These are phyloP conservation scores for Hypsibius dujardini DNA, from an alignment of 1,140 invertebrate species.

Conservation along the genomic window DNA sequence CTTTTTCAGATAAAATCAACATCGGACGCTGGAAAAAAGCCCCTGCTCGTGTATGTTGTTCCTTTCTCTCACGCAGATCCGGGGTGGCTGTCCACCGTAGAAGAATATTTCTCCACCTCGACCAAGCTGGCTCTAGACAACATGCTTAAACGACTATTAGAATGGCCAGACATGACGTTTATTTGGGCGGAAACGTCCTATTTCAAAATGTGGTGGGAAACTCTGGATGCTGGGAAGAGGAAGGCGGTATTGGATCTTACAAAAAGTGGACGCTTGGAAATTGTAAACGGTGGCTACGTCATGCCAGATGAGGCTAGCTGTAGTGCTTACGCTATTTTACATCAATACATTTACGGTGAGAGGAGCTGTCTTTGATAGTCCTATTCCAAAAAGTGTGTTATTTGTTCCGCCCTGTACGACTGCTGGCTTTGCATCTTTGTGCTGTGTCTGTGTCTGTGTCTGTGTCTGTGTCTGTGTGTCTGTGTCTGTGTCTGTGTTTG, in stretches of 20 bases:
- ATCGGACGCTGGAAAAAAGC: too few relatives aligned
- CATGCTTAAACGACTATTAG: conserved; percentile 67
- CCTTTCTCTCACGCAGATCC: conserved; percentile 79
- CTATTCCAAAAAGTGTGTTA: too few relatives aligned
- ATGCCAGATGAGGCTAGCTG: conserved; percentile 94
- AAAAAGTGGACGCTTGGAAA: conserved; percentile 69
- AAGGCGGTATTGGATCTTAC: conserved; percentile 53
- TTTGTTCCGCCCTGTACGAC: too few relatives aligned
- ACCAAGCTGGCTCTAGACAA: conserved; percentile 63
- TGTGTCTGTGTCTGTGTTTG: too few relatives aligned
- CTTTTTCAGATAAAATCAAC: too few relatives aligned
- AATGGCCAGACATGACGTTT: conserved; percentile 76
- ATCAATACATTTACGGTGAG: conserved; percentile 86
- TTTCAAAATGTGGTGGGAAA: conserved; percentile 85
- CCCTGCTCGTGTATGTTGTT: conserved; percentile 31
- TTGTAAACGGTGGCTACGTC: conserved; percentile 89
- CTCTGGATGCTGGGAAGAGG: conserved; percentile 45
- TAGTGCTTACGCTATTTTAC: conserved; percentile 77
- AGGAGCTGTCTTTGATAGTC: too few relatives aligned
- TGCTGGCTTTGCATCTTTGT: too few relatives aligned
- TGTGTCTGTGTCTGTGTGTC: not conserved
- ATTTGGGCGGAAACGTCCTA: conserved; percentile 94
- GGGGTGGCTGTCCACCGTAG: conserved; percentile 53
- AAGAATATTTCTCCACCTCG: conserved; percentile 64
- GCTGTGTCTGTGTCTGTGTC: too few relatives aligned